Evolutionary conservation across 2,888 invertebrate genomes (phyloP).

Genomic region (Malthinus flaveolus): DNA sequence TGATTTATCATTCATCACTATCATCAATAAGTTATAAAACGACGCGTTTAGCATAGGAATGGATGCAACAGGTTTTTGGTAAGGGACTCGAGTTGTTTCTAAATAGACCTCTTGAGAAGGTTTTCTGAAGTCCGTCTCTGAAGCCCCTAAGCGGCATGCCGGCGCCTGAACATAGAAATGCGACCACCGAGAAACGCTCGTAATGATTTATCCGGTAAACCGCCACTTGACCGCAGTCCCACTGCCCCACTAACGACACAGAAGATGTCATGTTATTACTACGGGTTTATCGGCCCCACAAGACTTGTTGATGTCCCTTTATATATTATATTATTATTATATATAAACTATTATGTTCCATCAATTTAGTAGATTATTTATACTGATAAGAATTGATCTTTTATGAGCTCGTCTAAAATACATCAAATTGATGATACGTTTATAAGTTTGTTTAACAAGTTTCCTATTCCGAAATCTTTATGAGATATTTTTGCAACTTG

Average conservation of each 20-base stretch:
- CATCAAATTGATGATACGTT: too few relatives aligned
- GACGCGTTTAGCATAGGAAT: slow-evolving; percentile 7
- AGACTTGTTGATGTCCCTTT: slow-evolving; percentile 25
- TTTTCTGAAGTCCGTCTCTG: slow-evolving; percentile 25
- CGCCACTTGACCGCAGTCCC: slow-evolving; percentile 33
- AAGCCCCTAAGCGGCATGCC: slow-evolving; percentile 22
- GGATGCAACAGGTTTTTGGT: slow-evolving; percentile 19
- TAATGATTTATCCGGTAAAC: slow-evolving; percentile 34
- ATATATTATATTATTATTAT: background rate
- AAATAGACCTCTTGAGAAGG: slow-evolving; percentile 16
- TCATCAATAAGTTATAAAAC: slow-evolving; percentile 6
- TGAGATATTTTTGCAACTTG: too few relatives aligned
- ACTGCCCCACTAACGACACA: slow-evolving; percentile 32
- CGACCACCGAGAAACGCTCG: slow-evolving; percentile 31
- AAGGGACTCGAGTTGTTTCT: slow-evolving; percentile 15
- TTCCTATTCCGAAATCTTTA: too few relatives aligned
- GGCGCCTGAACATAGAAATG: slow-evolving; percentile 27
- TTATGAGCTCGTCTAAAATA: too few relatives aligned
- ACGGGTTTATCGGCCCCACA: slow-evolving; percentile 31
- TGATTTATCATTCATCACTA: slow-evolving; percentile 3
- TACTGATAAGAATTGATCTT: too few relatives aligned
- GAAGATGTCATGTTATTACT: slow-evolving; percentile 29
- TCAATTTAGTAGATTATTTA: slow-evolving; percentile 24
- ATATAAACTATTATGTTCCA: slow-evolving; percentile 25
- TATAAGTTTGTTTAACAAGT: too few relatives aligned